phyloP scores from a whole-genome alignment of 1,140 invertebrate genomes.

The Eumaeus atala region DNA sequence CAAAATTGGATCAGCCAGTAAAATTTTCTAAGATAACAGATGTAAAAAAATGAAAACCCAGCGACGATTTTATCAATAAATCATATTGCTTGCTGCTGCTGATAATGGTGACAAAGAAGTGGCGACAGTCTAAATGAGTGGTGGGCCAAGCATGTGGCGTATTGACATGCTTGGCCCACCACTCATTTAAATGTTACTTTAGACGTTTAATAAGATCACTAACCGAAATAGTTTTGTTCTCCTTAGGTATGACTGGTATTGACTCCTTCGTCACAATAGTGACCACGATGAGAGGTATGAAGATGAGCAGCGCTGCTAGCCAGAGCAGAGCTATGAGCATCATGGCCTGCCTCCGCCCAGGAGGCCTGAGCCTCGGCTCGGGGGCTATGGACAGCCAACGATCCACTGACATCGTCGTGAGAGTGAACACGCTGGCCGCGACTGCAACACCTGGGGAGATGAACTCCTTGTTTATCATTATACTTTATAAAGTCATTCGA shows the following conservation, averaged over 20 bases:
- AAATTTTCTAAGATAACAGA: no score
- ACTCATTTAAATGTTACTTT: no score
- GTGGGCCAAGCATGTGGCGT: no score
- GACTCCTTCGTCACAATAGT: constrained; percentile 56
- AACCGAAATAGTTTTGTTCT: constrained; percentile 50
- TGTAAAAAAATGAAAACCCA: no score
- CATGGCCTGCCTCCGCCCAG: constrained; percentile 76
- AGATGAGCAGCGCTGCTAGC: constrained; percentile 78
- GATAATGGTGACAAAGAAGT: no score
- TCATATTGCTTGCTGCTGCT: no score
- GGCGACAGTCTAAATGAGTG: no score
- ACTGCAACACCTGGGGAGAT: constrained; percentile 80
- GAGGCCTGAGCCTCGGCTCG: constrained; percentile 78
- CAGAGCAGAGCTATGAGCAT: constrained; percentile 79
- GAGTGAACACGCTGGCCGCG: constrained; percentile 84
- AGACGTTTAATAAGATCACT: constrained; percentile 20
- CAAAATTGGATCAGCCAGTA: no score
- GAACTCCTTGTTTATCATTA: no score
- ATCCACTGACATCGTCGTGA: constrained; percentile 85
- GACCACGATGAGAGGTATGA: constrained; percentile 78
- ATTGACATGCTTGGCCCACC: no score
- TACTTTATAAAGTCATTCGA: no score
- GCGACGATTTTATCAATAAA: no score
- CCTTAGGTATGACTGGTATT: constrained; percentile 53
- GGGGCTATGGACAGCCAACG: constrained; percentile 83